Evolutionary conservation across 1,140 invertebrate species (phyloP), one percentile per base, ranked within the genome.

Genomic region (Meloidogyne floridensis): DNA sequence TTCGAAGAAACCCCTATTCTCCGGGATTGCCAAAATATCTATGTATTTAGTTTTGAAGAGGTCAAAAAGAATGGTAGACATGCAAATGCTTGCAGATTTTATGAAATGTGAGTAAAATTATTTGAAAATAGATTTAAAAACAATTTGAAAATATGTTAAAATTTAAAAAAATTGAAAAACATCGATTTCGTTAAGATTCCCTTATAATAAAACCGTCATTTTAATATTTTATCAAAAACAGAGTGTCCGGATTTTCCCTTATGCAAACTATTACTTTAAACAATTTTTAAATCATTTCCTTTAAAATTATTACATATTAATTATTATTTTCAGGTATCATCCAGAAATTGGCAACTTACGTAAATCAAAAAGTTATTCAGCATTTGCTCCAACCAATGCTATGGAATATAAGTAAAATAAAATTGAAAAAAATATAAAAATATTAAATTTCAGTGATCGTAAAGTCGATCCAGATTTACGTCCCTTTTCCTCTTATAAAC

Each of bases 401-500:
- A 77, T 43, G 65, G 43, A 70, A 79, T 32, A 7, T n/a, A 43
- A 9, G 51, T 6, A 53, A 18, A 32, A 11, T 51, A 56, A 13
- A 47, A 20, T 5, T 72, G 11, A 82, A n/a, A 71, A 51, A 47
- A 70, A 15, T 32, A 75, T 32, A 13, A 15, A 53, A 53, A 18
- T 9, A 47, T 47, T 71, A 73, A 69, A 71, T 78, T 73, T 72
- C 43, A 84, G 83, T 59, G 83, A 84, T 69, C 84, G 84, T 13
- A 65, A 59, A 59, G 80, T 84, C 15, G 74, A 20, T 5, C 71
- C 78, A 11, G 84, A 84, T 72, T 70, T 84, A 9, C 80, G 84
- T 15, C 84, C 84, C 10, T 84, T 72, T 43, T 75, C 76, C 8
- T 20, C 84, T 0, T 84, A 84, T 65, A 83, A 83, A 51, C 81